phyloP scores from a whole-genome alignment of 2,797 vertebrate genomes.

The Distichodus sexfasciatus region DNA sequence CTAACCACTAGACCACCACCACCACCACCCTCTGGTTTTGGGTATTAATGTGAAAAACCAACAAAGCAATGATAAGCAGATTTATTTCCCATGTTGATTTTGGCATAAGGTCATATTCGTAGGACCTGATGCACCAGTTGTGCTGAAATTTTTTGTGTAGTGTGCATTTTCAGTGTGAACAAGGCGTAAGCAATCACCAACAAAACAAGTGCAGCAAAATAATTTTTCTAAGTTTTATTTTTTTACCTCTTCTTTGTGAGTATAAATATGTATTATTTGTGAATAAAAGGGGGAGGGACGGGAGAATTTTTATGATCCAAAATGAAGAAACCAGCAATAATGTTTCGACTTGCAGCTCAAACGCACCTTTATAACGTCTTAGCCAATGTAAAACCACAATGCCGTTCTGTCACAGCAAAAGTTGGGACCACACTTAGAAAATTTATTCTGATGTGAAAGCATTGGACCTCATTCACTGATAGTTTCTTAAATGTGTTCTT shows the following conservation, averaged over 20 bases:
- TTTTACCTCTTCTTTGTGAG: constrained; percentile 66
- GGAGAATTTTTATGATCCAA: constrained; percentile 27
- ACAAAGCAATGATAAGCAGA: no score
- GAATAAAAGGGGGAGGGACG: constrained; percentile 47
- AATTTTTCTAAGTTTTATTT: constrained; percentile 74
- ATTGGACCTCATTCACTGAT: no score
- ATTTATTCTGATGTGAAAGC: no score
- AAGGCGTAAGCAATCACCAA: constrained; percentile 58
- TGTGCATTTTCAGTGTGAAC: no score
- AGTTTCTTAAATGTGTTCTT: no score
- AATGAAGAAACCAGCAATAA: constrained; percentile 53
- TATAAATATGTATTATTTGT: constrained; percentile 59
- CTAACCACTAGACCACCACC: no score
- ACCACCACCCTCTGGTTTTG: no score
- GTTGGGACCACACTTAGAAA: constrained; percentile 13
- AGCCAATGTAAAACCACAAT: constrained; percentile 22
- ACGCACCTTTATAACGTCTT: constrained; percentile 51
- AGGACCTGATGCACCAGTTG: no score
- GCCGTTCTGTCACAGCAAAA: constrained; percentile 1
- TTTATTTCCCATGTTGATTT: no score
- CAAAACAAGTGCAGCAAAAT: constrained; percentile 59
- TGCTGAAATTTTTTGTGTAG: no score
- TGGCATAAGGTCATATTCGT: no score
- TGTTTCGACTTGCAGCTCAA: constrained; percentile 49
- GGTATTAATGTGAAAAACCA: no score